Evolutionary conservation across 2,113 vertebrate species (phyloP).

Genomic region (Channa argus): DNA sequence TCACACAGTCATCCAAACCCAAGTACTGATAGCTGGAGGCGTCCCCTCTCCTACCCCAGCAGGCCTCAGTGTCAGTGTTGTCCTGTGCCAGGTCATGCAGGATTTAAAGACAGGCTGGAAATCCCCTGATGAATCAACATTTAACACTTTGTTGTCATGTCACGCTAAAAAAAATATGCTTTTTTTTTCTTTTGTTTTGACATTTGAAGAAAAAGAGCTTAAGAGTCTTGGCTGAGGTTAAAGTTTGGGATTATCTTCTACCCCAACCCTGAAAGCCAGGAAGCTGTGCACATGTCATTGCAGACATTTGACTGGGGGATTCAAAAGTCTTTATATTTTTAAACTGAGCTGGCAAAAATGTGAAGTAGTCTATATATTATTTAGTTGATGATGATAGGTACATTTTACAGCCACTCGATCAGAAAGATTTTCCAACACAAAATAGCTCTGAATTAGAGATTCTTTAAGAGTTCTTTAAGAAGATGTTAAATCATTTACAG

Average conservation of each 20-base stretch:
- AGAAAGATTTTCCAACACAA: too few relatives aligned
- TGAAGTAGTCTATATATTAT: too few relatives aligned
- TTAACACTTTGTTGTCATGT: conserved; percentile 48
- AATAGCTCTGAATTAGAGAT: not conserved
- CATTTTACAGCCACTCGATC: too few relatives aligned
- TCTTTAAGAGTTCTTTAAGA: too few relatives aligned
- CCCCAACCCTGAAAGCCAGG: not conserved
- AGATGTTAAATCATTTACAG: not conserved
- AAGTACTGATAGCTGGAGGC: conserved; percentile 33
- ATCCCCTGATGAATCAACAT: conserved; percentile 51
- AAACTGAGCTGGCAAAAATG: not conserved
- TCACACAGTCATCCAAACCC: not conserved
- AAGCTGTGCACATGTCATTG: conserved; percentile 19
- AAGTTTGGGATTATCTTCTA: not conserved
- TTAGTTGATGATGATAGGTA: too few relatives aligned
- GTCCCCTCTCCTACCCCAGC: not conserved
- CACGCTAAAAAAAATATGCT: conserved; percentile 12
- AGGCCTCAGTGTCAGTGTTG: conserved; percentile 15
- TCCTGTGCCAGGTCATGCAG: conserved; percentile 29
- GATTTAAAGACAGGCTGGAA: conserved; percentile 52
- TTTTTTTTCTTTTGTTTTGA: not conserved
- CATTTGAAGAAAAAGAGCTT: conserved; percentile 19
- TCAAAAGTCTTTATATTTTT: conserved; percentile 17
- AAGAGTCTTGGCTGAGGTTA: not conserved
- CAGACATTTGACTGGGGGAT: not conserved